phyloP scores from a whole-genome alignment of 2,797 vertebrate genomes.

The Saxicola maurus region DNA sequence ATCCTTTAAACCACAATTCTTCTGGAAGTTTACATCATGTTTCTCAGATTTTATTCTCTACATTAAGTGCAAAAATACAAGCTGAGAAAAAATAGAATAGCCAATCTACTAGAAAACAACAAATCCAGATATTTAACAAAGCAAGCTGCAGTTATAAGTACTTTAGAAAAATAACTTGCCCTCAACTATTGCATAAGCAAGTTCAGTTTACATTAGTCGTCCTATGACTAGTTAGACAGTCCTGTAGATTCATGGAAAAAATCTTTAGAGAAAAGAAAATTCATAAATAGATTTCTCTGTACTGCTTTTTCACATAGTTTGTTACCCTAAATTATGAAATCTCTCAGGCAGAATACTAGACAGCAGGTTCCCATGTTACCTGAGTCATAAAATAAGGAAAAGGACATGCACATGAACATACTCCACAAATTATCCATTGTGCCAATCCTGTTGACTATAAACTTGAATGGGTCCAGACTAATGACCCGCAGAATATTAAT shows the following conservation, averaged over 20 bases:
- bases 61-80: neutral
- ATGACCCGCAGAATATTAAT: neutral
- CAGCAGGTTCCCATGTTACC: neutral
- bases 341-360: neutral
- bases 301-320: neutral
- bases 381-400: neutral
- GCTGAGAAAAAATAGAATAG: neutral
- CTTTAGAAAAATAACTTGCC: neutral
- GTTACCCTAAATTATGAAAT: neutral
- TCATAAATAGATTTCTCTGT: neutral
- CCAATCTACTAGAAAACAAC: neutral
- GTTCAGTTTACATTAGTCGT: neutral
- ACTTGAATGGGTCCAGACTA: neutral
- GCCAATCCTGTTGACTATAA: neutral
- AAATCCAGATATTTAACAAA: neutral
- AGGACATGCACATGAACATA: rapidly evolving
- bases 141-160: neutral
- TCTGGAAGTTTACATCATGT: neutral
- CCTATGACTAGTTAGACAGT: neutral
- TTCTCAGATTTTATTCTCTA: neutral
- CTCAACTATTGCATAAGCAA: neutral
- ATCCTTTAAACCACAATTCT: neutral
- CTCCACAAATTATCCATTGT: neutral
- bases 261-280: neutral
- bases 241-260: neutral